Conservation (phyloP, 1,140 invertebrate genomes). For the Drosophila pruinosa region DNA sequence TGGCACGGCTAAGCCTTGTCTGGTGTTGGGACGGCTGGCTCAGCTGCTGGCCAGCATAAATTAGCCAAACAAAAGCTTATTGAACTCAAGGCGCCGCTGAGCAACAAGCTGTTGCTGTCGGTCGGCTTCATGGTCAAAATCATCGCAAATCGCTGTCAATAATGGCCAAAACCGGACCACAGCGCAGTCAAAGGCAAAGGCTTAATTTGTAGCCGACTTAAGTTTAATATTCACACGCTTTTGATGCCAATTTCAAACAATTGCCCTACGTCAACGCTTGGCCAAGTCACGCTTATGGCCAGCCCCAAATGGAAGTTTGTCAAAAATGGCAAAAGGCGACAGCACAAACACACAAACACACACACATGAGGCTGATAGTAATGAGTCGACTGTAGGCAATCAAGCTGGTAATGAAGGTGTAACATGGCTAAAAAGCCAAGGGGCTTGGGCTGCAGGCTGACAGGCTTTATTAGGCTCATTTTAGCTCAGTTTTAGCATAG, state of each 20-base stretch:
- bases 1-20: neutral
- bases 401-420: conserved; percentile 28
- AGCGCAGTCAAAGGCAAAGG: conserved; percentile 53
- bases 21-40: neutral
- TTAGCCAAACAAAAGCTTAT: conserved; percentile 71
- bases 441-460: neutral
- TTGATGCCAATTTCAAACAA: conserved; percentile 64
- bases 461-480: conserved; percentile 9
- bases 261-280: conserved; percentile 56
- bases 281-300: conserved; percentile 42
- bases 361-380: conserved; percentile 16
- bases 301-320: conserved; percentile 55
- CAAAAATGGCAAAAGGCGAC: conserved; percentile 54
- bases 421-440: neutral
- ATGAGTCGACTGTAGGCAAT: neutral
- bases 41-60: conserved; percentile 42
- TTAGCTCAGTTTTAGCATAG: conserved; percentile 6
- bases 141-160: conserved; percentile 76
- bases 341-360: conserved; percentile 11
- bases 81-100: conserved; percentile 50
- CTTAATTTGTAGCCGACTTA: conserved; percentile 62
- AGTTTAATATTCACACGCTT: conserved; percentile 71
- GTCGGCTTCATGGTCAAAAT: conserved; percentile 66
- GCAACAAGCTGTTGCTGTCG: conserved; percentile 6
- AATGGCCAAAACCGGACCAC: conserved; percentile 48